Base-by-base conservation (phyloP, 2,113 vertebrate genomes). In the Lucifuga dentata region DNA sequence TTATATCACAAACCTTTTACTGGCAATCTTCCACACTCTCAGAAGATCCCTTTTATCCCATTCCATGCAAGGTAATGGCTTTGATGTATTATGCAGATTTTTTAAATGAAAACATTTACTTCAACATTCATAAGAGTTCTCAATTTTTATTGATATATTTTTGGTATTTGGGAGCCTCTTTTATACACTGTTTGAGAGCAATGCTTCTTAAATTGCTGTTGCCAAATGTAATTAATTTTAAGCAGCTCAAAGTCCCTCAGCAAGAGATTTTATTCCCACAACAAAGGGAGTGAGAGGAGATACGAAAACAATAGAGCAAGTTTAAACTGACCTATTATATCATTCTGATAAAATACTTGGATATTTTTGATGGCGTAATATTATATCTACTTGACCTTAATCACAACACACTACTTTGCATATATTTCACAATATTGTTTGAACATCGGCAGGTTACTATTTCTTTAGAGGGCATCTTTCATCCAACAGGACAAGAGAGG, bases 61-160 rank as follows among this genome's bases (percentile, higher is more conserved):
- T 29, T 3, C 26, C 3, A 29, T 3, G 26, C 26, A 29, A 7
- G 7, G 26, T 29, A 29, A 29, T 29, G 26, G 26, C 26, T 29
- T 29, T 29, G 26, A 29, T 29, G 7, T 5, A 13, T 60, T 70
- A 11, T 72, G 8, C 51, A 15, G n/a, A n/a, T n/a, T 46, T 21
- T 53, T 64, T 45, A 64, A 67, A 62, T 63, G 15, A 43, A 69
- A 68, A 80, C 46, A 62, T 78, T 81, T 67, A 62, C 58, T 75
- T 70, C 68, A 23, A 51, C 41, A 46, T 52, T 58, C 2, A 62
- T 67, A 26, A n/a, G 44, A 43, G 57, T 68, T 80, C 15, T 11
- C 26, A 40, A 11, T 57, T 78, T 48, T 48, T 15, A 6, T 56
- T 63, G 32, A 7, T 57, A 55, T 74, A 36, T 68, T 71, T 73